These are phyloP conservation scores for Galerucella nymphaeae DNA, from an alignment of 2,888 invertebrate species.

Conservation along the genomic window DNA sequence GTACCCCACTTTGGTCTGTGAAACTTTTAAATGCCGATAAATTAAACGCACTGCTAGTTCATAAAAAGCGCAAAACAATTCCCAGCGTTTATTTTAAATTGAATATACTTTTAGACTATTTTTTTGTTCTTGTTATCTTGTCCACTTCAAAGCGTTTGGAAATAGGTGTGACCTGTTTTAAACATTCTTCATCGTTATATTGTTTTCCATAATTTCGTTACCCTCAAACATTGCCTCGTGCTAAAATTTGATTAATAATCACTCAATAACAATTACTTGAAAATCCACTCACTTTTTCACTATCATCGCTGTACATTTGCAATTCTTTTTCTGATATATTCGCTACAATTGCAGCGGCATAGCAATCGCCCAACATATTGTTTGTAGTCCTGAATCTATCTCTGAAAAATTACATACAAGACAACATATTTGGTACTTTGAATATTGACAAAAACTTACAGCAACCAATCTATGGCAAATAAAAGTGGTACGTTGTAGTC, in stretches of 20 bases:
- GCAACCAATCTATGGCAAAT: slow-evolving; percentile 91
- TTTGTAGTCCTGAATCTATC: slow-evolving; percentile 89
- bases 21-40: too few relatives aligned
- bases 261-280: neutral
- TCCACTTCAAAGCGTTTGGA: too few relatives aligned
- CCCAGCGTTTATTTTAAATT: too few relatives aligned
- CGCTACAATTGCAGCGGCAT: slow-evolving; percentile 88
- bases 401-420: slow-evolving; percentile 65
- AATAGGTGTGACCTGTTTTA: too few relatives aligned
- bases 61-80: too few relatives aligned
- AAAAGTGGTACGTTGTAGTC: slow-evolving; percentile 83
- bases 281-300: neutral
- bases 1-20: too few relatives aligned
- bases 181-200: neutral
- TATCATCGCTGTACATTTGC: neutral
- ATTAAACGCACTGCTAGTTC: too few relatives aligned
- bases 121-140: too few relatives aligned
- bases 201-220: neutral
- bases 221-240: neutral
- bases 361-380: slow-evolving; percentile 89
- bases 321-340: slow-evolving; percentile 81
- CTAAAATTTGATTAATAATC: neutral
- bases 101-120: too few relatives aligned
- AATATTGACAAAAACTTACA: slow-evolving; percentile 71
- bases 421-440: neutral